Percentiles rank a stretch among this genome's conserved stretches.
These are phyloP conservation scores for Drosophila sp. DNA, from an alignment of 1,140 invertebrate genomes.

Conservation along the genomic window DNA sequence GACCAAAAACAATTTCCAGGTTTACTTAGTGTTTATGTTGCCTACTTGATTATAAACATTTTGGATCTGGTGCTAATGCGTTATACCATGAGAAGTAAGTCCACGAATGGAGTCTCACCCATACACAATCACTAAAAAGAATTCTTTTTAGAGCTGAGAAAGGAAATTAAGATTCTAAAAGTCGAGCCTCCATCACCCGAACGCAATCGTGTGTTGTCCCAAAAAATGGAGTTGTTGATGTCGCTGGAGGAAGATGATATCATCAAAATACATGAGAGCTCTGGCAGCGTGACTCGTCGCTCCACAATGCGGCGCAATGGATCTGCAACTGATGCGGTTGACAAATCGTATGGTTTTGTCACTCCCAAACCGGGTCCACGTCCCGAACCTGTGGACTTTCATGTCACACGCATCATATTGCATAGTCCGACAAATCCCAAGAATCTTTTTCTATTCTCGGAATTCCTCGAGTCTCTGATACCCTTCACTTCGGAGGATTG, in stretches of 20 bases:
- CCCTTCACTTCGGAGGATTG: constrained; percentile 34
- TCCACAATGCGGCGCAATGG: not conserved
- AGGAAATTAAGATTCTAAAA: constrained; percentile 22
- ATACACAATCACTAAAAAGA: no score
- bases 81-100: constrained; percentile 40
- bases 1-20: not conserved
- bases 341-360: not conserved
- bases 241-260: constrained; percentile 32
- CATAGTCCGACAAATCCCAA: constrained; percentile 34
- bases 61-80: constrained; percentile 32
- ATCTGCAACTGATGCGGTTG: not conserved
- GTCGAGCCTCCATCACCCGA: rapidly evolving
- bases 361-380: constrained; percentile 7
- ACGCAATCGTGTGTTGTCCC: not conserved
- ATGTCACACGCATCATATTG: constrained; percentile 24
- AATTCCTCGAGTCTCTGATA: constrained; percentile 33
- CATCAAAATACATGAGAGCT: constrained; percentile 30
- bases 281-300: not conserved
- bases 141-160: constrained; percentile 34
- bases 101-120: no score
- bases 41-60: constrained; percentile 34
- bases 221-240: not conserved
- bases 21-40: constrained; percentile 19
- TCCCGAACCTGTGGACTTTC: constrained; percentile 15
- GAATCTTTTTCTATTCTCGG: constrained; percentile 37